These are phyloP conservation scores for Bombus superbus DNA, from an alignment of 1,140 invertebrate species.

Conservation along the genomic window DNA sequence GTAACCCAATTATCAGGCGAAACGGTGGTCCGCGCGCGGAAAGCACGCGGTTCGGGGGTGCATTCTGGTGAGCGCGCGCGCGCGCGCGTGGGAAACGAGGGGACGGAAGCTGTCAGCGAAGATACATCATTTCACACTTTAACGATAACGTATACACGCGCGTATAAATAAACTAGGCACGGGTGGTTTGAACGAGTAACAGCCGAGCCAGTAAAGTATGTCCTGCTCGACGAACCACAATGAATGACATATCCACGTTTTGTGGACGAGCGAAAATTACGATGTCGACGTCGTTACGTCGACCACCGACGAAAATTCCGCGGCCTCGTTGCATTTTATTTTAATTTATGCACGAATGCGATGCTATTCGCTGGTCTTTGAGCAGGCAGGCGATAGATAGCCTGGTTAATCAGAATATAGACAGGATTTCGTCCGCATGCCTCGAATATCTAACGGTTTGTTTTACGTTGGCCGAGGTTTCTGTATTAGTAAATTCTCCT, in stretches of 20 bases:
- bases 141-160: slow-evolving; percentile 48
- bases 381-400: not conserved
- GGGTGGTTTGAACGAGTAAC: slow-evolving; percentile 45
- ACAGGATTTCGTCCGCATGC: not conserved
- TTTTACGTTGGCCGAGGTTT: not conserved
- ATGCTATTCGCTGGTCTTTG: not conserved
- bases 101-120: slow-evolving; percentile 42
- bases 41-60: not conserved
- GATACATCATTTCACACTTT: slow-evolving; percentile 55
- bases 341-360: slow-evolving; percentile 26
- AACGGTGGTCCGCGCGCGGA: slow-evolving; percentile 10
- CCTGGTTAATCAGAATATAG: not conserved
- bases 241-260: slow-evolving; percentile 42
- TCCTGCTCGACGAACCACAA: slow-evolving; percentile 29
- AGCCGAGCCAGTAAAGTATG: slow-evolving; percentile 15
- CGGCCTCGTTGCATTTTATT: slow-evolving; percentile 28
- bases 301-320: slow-evolving; percentile 7
- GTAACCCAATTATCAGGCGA: slow-evolving; percentile 48
- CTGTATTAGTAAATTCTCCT: not conserved
- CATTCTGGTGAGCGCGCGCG: not conserved
- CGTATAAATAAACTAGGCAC: slow-evolving; percentile 42
- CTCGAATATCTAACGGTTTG: not conserved
- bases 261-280: slow-evolving; percentile 37
- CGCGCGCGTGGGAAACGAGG: slow-evolving; percentile 41
- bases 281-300: slow-evolving; percentile 26